Base-by-base conservation (phyloP, 2,113 vertebrate genomes). In the Pithys albifrons region DNA sequence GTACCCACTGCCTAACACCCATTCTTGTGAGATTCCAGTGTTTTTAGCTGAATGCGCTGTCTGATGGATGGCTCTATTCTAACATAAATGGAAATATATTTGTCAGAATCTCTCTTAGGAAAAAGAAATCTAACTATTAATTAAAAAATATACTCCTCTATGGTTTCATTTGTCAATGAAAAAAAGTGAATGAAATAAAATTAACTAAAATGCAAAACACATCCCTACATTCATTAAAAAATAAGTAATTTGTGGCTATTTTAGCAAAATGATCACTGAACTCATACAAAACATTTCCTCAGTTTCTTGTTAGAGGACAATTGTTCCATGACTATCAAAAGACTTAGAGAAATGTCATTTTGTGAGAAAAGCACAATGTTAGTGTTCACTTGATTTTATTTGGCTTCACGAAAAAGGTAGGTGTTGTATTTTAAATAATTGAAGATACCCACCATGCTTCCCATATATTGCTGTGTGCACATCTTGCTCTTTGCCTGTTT, bases 231-330 rank as follows among this genome's bases (percentile, higher is more conserved):
- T 69, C 23, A 79, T 4, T 43, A 15, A 15, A 61, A 67, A 45
- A 84, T 84, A 93, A 76, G 28, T 52, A 0, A 85, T 73, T 91
- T 93, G 46, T 41, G 58, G 48, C 48, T 91, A 37, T 69, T 86
- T 89, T 78, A 94, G 61, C 65, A 86, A 92, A 94, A 87, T 65
- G 41, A 18, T 87, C 18, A 54, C 33, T 82, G 49, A 94, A 61
- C 5, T 73, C 41, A 12, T 22, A 43, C 16, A 59, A 39, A 10
- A 37, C 24, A 31, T 82, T 79, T 93, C 37, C 49, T 70, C n/a
- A 14, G 28, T 75, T 89, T 87, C 48, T 65, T 61, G 13, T 85
- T 74, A 66, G 7, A 89, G 27, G 27, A 27, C 54, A 85, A 79
- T 69, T 76, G 25, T 46, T 87, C 49, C 43, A 27, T 24, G 25